Evolutionary conservation across 2,113 vertebrate genomes (phyloP), one percentile per base, ranked within the genome.

Genomic region (Tupaia chinensis): DNA sequence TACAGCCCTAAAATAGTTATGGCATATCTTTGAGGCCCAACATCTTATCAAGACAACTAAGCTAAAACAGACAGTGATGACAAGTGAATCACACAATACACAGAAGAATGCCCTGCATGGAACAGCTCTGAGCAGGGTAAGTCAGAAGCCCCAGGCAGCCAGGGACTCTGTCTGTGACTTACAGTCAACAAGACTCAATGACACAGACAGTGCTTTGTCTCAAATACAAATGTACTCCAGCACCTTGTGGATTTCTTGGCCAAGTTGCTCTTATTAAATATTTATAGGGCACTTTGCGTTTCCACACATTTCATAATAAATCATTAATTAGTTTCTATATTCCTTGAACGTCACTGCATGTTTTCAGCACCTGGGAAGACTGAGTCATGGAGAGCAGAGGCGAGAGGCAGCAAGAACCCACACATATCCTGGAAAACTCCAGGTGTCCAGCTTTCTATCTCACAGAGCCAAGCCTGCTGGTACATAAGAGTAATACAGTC

Each of bases 241-340:
- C 69, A 69, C 77, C 29, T 29, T 11, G 56, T 17, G 17, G n/a
- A 32, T 14, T 69, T 95, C 91, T 61, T 77, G 32, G 87, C 61
- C 74, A 16, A 44, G 19, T 0, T 63, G 20, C 63, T 91, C 68
- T 29, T 29, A 83, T 83, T 83, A 94, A 97, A 69, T 91, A 95
- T 72, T 93, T 91, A 95, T 56, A 79, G 17, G 56, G 60, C 58
- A 86, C 54, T 96, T 73, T 73, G 56, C 34, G 88, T 87, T 91
- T 93, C 70, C 79, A 94, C n/a, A 34, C 23, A 34, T 83, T 94
- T 87, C 70, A 97, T 27, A 74, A 70, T 69, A 87, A 74, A 90
- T 91, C 86, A 77, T 80, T 80, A 78, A 80, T 87, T 84, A 44
- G 76, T 20, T 22, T 19, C 73, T 82, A 7, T 9, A 29, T 32